Conservation (phyloP, 2,797 vertebrate species). For the Sciurus carolinensis region DNA sequence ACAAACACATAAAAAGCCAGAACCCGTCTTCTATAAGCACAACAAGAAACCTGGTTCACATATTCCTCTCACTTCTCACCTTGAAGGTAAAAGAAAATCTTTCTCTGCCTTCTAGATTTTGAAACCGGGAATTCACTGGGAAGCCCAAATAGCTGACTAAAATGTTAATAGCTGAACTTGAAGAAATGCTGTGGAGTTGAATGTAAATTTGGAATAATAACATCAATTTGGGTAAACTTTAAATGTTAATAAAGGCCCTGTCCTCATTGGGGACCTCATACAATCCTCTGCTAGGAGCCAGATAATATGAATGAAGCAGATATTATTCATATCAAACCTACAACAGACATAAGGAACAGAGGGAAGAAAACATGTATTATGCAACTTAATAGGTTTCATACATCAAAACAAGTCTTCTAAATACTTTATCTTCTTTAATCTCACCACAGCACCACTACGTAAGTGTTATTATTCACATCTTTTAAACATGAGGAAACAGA, state of each 20-base stretch:
- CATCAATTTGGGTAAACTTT: neutral
- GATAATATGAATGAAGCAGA: neutral
- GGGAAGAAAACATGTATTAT: neutral
- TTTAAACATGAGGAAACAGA: neutral
- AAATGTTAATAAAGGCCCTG: neutral
- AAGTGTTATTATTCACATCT: conserved; percentile 16
- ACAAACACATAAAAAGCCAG: neutral
- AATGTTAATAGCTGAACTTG: neutral
- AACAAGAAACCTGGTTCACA: neutral
- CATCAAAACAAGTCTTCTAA: conserved; percentile 23
- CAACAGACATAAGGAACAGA: neutral
- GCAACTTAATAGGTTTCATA: neutral
- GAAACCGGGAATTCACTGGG: neutral
- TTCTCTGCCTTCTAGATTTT: neutral
- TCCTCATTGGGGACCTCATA: neutral
- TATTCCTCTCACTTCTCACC: neutral
- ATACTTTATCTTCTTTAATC: neutral
- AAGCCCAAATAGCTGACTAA: neutral
- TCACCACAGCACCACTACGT: neutral
- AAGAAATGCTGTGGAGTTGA: conserved; percentile 1
- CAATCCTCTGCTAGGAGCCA: neutral
- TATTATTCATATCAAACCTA: neutral
- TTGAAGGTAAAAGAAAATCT: neutral
- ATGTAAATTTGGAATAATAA: neutral
- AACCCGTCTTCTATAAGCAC: neutral